Conservation (phyloP, 1,140 invertebrate genomes). For the Leptinotarsa lineolata region DNA sequence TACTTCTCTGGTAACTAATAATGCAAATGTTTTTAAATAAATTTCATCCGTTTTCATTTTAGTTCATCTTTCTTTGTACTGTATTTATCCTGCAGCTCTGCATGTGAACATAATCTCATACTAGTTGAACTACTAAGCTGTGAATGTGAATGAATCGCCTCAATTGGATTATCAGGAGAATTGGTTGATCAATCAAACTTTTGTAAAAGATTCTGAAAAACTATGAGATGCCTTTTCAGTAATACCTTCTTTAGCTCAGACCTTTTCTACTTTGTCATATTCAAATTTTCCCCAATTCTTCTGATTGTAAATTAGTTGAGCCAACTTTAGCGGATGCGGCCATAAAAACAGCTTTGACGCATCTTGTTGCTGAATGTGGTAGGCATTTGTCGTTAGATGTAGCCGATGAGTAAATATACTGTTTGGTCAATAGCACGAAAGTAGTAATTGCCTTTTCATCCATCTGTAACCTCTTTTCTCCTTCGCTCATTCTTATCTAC, state of each 20-base stretch:
- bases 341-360: no score
- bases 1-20: not conserved
- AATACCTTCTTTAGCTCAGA: no score
- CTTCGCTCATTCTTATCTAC: no score
- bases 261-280: not conserved
- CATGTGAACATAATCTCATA: conserved; percentile 4
- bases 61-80: not conserved
- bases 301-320: no score
- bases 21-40: not conserved
- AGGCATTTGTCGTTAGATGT: no score
- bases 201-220: not conserved
- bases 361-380: no score
- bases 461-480: no score
- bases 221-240: not conserved
- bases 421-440: no score
- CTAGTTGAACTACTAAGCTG: no score
- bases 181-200: not conserved
- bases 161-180: not conserved
- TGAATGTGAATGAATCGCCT: not conserved
- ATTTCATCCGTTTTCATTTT: not conserved
- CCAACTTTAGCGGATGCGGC: no score
- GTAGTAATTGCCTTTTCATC: no score
- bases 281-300: not conserved
- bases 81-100: not conserved
- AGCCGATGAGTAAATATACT: no score